phyloP scores from a whole-genome alignment of 2,888 invertebrate species.

The Apodemia hepburni region DNA sequence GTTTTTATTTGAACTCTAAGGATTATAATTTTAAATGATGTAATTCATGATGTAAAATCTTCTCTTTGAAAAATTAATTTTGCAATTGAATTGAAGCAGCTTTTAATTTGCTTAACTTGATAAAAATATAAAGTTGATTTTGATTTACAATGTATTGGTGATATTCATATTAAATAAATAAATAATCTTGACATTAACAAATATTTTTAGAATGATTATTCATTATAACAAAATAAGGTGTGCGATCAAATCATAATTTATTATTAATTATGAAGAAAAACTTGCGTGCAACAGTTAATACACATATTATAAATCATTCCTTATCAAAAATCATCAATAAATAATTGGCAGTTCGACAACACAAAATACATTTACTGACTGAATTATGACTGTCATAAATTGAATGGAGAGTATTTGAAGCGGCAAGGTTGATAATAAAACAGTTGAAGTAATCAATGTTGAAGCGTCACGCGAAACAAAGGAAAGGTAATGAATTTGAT shows the following conservation, averaged over 20 bases:
- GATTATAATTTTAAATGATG: too few relatives aligned
- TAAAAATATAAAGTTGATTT: too few relatives aligned
- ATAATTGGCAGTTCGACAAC: not conserved
- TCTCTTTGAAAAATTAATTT: too few relatives aligned
- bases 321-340: conserved; percentile 3
- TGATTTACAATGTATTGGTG: too few relatives aligned
- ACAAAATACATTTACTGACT: not conserved
- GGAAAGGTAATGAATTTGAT: not conserved
- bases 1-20: too few relatives aligned
- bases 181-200: too few relatives aligned
- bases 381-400: not conserved
- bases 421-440: not conserved
- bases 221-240: not conserved
- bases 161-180: too few relatives aligned
- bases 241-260: not conserved
- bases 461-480: not conserved
- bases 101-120: too few relatives aligned
- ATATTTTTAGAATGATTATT: too few relatives aligned
- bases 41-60: too few relatives aligned
- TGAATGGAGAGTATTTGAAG: not conserved
- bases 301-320: conserved; percentile 1
- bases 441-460: not conserved
- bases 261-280: not conserved
- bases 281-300: not conserved
- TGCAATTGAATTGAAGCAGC: too few relatives aligned